phyloP scores from a whole-genome alignment of 2,797 vertebrate species.

The Crocodylus rhombifer region DNA sequence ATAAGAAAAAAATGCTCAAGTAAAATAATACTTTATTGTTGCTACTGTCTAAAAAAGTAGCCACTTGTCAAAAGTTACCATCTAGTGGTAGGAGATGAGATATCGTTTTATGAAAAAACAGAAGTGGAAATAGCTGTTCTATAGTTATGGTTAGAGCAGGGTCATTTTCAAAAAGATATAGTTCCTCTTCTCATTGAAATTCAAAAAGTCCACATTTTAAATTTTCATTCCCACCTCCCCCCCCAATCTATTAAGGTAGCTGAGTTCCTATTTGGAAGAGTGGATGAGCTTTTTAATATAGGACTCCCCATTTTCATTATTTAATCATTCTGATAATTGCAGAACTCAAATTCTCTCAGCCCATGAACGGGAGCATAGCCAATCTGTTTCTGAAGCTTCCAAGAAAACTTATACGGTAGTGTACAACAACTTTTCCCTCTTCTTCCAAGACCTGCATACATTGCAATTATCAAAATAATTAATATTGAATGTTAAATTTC shows the following conservation, averaged over 20 bases:
- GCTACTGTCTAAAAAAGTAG: not conserved
- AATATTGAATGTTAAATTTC: not conserved
- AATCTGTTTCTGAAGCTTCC: no score
- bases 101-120: conserved; percentile 1
- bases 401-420: not conserved
- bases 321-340: no score
- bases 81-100: not conserved
- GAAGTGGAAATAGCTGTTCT: not conserved
- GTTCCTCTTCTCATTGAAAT: not conserved
- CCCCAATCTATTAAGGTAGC: not conserved
- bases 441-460: not conserved
- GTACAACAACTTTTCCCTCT: not conserved
- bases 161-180: not conserved
- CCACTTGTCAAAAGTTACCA: not conserved
- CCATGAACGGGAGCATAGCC: no score
- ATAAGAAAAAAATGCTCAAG: not conserved
- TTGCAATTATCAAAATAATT: conserved; percentile 21
- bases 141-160: not conserved
- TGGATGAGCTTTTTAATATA: no score
- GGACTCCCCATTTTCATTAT: no score
- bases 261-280: not conserved
- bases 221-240: no score
- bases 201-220: not conserved
- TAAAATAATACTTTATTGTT: not conserved
- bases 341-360: no score